Percentiles rank a stretch among this genome's conserved stretches.
Evolutionary conservation across 2,797 vertebrate genomes (phyloP).

Genomic region (Etheostoma perlongum): DNA sequence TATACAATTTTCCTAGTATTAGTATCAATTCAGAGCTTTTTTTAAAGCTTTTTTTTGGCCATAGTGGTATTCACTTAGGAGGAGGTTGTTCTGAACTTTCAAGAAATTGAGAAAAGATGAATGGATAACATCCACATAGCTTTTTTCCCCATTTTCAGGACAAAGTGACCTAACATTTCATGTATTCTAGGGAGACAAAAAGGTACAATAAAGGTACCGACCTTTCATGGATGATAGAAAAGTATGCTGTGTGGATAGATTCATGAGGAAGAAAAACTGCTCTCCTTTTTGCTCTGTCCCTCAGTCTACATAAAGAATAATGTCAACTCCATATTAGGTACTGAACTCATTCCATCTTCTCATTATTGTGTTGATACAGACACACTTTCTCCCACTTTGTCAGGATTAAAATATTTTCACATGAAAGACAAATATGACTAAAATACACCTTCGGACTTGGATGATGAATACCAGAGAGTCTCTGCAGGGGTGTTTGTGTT

Average conservation of each 20-base stretch:
- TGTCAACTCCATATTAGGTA: slow-evolving; percentile 46
- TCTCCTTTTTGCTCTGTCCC: slow-evolving; percentile 20
- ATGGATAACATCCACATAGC: background rate
- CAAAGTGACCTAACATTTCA: slow-evolving; percentile 23
- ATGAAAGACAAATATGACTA: slow-evolving; percentile 69
- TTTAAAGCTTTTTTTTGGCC: background rate
- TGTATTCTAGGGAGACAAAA: slow-evolving; percentile 14
- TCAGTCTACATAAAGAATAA: slow-evolving; percentile 60
- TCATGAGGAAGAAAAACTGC: slow-evolving; percentile 25
- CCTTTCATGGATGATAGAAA: slow-evolving; percentile 18
- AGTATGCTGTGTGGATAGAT: slow-evolving; percentile 7
- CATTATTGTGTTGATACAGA: slow-evolving; percentile 58
- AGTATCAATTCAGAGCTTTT: background rate
- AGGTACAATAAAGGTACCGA: background rate
- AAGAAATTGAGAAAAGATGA: background rate
- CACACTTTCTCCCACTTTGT: slow-evolving; percentile 36
- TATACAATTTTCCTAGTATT: background rate
- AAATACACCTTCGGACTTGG: slow-evolving; percentile 57
- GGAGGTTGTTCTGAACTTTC: slow-evolving; percentile 1
- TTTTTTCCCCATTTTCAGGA: background rate
- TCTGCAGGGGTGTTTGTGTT: slow-evolving; percentile 48
- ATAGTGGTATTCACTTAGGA: background rate
- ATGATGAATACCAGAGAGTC: slow-evolving; percentile 50
- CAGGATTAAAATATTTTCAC: slow-evolving; percentile 69
- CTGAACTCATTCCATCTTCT: slow-evolving; percentile 59